Evolutionary conservation across 1,140 invertebrate species (phyloP), one percentile per base, ranked within the genome.

Genomic region (Drusus annulatus): DNA sequence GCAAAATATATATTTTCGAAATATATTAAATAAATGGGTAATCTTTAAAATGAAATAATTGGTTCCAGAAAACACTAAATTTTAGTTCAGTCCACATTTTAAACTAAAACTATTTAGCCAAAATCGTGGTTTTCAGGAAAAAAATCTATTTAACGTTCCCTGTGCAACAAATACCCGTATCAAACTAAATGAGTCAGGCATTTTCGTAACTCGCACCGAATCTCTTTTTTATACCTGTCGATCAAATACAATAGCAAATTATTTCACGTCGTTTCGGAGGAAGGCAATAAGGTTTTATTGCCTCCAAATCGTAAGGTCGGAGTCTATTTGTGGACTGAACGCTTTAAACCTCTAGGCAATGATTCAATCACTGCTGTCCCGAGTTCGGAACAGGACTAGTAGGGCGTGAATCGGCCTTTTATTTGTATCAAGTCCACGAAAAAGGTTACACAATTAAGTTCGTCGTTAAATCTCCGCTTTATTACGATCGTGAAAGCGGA

Each of bases 371-470:
- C 45, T 16, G 21, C 36, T 69, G 28, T 17, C 17, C 65, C 65
- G n/a, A 17, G n/a, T 50, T 25, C 36, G 36, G 7, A 45, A 45
- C n/a, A 36, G 31, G 65, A 51, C 65, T 69, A 69, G 50, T 69
- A 69, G 65, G 65, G 65, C 65, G 65, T 69, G 65, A 69, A 69
- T 45, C 21, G 65, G 45, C 36, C 65, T 69, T 63, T 69, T 69
- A 69, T 69, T 45, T 17, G 65, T 69, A 50, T 51, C 8, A 15
- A 21, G 36, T n/a, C 36, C 31, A 8, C 31, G n/a, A 16, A 74
- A n/a, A 74, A 74, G 51, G 69, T 52, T 71, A 21, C 52, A 74
- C 69, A 52, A 74, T 74, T 74, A 74, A 74, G 52, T 74, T 74
- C 56, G 50, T 56, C 69, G 69, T 74, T 54, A 74, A 74, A 74